phyloP scores from a whole-genome alignment of 2,113 vertebrate genomes.

The Calyptomena viridis region DNA sequence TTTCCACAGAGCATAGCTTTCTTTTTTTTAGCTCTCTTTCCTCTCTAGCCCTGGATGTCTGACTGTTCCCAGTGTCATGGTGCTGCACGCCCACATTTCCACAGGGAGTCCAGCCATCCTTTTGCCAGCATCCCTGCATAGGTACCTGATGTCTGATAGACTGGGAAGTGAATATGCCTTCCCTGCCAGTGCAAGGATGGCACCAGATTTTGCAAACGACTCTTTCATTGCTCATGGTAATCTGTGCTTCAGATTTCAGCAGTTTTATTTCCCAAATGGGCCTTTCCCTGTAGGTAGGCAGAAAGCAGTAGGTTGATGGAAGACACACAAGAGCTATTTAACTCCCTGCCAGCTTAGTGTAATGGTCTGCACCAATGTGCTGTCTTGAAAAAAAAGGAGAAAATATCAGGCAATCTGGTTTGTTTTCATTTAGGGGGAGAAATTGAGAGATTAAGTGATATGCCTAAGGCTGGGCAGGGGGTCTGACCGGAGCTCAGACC shows the following conservation, averaged over 20 bases:
- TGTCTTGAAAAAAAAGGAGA: neutral
- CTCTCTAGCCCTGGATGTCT: neutral
- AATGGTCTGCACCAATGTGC: neutral
- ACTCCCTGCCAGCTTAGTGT: neutral
- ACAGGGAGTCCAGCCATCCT: neutral
- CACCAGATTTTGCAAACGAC: neutral
- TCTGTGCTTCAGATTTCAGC: neutral
- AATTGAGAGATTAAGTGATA: neutral
- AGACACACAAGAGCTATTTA: neutral
- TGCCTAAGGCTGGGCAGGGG: neutral
- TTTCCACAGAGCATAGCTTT: neutral
- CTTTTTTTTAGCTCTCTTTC: neutral
- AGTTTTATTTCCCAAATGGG: neutral
- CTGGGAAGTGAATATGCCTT: neutral
- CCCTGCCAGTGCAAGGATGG: neutral
- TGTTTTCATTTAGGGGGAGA: neutral
- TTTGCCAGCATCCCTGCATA: neutral
- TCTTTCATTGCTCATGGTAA: neutral
- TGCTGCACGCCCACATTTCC: rapidly evolving
- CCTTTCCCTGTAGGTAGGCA: neutral
- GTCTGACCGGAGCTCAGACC: neutral
- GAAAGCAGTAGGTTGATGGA: neutral
- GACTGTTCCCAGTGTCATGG: neutral
- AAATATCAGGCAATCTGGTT: neutral
- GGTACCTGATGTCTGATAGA: neutral